A percentile compares a stretch with the other conserved stretches of the same genome.
Evolutionary conservation across 2,797 vertebrate genomes (phyloP).

Genomic region (Platalea minor): DNA sequence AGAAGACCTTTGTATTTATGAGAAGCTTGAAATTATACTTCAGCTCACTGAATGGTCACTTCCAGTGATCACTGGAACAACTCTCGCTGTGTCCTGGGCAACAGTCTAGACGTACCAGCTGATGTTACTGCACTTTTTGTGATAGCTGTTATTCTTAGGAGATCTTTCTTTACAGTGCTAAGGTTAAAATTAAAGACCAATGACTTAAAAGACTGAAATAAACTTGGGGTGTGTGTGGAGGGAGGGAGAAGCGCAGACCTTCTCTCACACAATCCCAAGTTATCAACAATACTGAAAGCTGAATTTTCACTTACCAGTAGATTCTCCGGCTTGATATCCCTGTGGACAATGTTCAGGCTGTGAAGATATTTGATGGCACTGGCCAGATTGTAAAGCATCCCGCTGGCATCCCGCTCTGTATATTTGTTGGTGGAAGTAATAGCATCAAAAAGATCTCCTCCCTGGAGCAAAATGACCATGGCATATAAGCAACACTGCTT

Average conservation of each 20-base stretch:
- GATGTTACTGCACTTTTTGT: neutral
- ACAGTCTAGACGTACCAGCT: neutral
- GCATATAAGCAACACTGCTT: neutral
- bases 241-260: neutral
- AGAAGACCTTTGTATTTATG: neutral
- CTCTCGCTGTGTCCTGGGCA: neutral
- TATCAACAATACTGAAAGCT: neutral
- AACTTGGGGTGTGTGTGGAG: neutral
- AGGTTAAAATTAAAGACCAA: neutral
- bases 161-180: neutral
- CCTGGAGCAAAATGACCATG: conserved; percentile 76
- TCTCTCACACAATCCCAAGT: neutral
- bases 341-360: conserved; percentile 92
- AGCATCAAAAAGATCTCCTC: conserved; percentile 96
- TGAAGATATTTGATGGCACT: conserved; percentile 98
- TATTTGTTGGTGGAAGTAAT: conserved; percentile 97
- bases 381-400: conserved; percentile 95
- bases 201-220: neutral
- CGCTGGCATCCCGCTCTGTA: conserved; percentile 92
- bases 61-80: neutral
- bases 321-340: conserved; percentile 98
- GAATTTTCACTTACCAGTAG: conserved; percentile 84
- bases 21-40: neutral
- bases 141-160: neutral
- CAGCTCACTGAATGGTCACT: neutral